Base-by-base conservation (phyloP, 2,797 vertebrate species). In the Denticeps clupeoides region DNA sequence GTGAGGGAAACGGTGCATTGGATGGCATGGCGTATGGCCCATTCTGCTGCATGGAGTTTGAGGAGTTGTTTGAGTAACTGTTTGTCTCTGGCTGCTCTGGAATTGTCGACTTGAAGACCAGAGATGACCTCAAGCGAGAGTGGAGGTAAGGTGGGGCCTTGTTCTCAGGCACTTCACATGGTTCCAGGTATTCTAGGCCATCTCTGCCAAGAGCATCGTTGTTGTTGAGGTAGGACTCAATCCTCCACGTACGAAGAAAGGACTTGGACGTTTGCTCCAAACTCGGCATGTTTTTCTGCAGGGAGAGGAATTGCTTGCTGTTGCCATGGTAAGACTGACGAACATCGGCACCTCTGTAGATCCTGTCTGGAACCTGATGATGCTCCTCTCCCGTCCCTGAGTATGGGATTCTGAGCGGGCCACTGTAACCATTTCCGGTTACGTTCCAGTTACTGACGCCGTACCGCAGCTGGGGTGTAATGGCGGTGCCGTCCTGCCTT, bases 141-240 rank as follows among this genome's bases (percentile, higher is more conserved):
- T 87, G 85, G 67, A 75, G 67, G 25, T 77, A 85, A 3, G 81
- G 53, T 59, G 63, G 82, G 37, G 81, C 73, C 43, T 78, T 71
- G 40, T 56, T 58, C 10, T 93, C 90, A 13, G 63, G 64, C 24
- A 46, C 23, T 16, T 96, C 93, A 2, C 78, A 79, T 41, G 84
- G 74, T 28, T 87, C 84, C 43, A 79, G 56, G 56, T 80, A 73
- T 40, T 87, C 84, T 18, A 71, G 72, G 5, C 79, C 82, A 33
- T 89, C 76, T 24, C 75, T 73, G 0, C 60, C 63, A 1, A 79
- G 73, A 22, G 59, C 56, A 13, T 94, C 93, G 0, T 76, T 67
- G 1, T 85, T 88, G 27, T 91, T 89, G 61, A 99, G 82, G 58
- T 95, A 97, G 0, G 90, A 89, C 49, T 97, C 88, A 37, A 99